phyloP scores from a whole-genome alignment of 2,888 invertebrate species.

The Drosophila phalerata region DNA sequence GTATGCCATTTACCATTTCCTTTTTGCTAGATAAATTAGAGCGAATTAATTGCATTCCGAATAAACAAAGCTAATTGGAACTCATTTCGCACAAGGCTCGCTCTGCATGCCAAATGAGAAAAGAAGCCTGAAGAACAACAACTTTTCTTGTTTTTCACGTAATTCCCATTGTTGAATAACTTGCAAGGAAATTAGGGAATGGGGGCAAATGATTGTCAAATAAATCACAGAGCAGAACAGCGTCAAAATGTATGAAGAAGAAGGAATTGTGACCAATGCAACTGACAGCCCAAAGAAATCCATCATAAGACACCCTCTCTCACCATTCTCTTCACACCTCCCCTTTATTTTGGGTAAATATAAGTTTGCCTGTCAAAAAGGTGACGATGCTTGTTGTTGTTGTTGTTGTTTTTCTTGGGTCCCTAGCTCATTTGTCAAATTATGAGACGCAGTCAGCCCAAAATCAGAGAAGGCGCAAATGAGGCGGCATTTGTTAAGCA shows the following conservation, averaged over 20 bases:
- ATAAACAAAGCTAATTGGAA: slow-evolving; percentile 79
- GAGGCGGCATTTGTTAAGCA: slow-evolving; percentile 67
- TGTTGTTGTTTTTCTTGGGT: slow-evolving; percentile 20
- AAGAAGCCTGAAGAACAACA: slow-evolving; percentile 45
- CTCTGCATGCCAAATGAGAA: slow-evolving; percentile 75
- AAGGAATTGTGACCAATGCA: slow-evolving; percentile 45
- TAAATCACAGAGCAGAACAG: slow-evolving; percentile 68
- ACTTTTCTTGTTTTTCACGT: slow-evolving; percentile 70
- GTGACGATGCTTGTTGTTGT: slow-evolving; percentile 67
- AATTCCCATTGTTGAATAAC: slow-evolving; percentile 59
- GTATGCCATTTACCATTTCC: slow-evolving; percentile 26
- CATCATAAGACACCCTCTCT: slow-evolving; percentile 35
- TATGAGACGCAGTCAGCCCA: slow-evolving; percentile 55
- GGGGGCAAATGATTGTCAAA: slow-evolving; percentile 76
- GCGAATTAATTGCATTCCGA: slow-evolving; percentile 79
- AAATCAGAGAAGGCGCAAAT: slow-evolving; percentile 76
- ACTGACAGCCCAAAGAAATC: slow-evolving; percentile 47
- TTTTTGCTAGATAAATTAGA: slow-evolving; percentile 72
- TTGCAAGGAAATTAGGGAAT: background rate
- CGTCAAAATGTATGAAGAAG: slow-evolving; percentile 19
- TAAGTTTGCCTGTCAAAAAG: slow-evolving; percentile 67
- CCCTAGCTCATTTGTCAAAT: slow-evolving; percentile 72
- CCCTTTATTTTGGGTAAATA: slow-evolving; percentile 15
- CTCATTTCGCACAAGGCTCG: slow-evolving; percentile 77
- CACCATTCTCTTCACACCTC: background rate